Conservation (phyloP, 2,797 vertebrate species). For the Neosilurus mollespiculum region DNA sequence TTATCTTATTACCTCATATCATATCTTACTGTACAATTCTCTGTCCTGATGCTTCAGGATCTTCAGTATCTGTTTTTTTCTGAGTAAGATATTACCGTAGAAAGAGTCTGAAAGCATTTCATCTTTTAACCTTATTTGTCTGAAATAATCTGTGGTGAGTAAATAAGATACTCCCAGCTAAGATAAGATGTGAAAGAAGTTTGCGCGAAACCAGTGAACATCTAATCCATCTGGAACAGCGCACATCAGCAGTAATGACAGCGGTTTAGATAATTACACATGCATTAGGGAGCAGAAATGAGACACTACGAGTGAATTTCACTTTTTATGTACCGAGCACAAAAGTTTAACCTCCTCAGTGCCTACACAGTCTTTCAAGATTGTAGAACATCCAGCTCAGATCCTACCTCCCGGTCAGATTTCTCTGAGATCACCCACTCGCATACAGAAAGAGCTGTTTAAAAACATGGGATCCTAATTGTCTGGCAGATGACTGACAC, state of each 20-base stretch:
- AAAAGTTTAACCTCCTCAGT: not conserved
- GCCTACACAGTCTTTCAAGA: not conserved
- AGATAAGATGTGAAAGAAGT: not conserved
- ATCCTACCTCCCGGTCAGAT: not conserved
- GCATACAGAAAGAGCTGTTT: not conserved
- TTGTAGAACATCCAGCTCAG: not conserved
- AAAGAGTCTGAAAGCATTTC: not conserved
- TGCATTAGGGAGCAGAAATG: not conserved
- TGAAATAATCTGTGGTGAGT: not conserved
- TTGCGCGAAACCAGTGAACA: too few species aligned
- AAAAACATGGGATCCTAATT: not conserved
- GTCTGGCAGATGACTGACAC: not conserved
- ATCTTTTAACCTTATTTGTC: not conserved
- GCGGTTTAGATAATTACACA: not conserved
- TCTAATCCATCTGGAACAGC: not conserved
- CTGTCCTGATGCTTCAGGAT: not conserved
- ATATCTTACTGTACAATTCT: not conserved
- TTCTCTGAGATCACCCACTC: not conserved
- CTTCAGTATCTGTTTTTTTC: too few species aligned
- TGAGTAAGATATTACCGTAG: not conserved
- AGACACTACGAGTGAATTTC: not conserved
- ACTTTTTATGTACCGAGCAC: not conserved
- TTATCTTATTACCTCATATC: not conserved
- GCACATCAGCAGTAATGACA: slow-evolving; percentile 3
- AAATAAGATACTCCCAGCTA: not conserved